Percentiles rank a stretch among this genome's conserved stretches.
phyloP scores from a whole-genome alignment of 2,113 vertebrate genomes.

The Protobothrops mucrosquamatus region DNA sequence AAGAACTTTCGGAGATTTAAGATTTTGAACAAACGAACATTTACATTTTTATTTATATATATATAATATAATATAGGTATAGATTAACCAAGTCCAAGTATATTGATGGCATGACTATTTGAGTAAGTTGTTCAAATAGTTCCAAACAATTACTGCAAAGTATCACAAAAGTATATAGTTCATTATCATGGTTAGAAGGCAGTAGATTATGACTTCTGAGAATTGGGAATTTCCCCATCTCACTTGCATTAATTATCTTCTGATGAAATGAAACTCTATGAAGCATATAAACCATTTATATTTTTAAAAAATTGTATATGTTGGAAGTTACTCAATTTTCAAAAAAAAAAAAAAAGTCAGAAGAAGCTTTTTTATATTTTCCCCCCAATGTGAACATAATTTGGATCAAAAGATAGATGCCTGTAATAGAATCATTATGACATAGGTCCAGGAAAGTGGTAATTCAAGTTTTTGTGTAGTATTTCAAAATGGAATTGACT shows the following conservation, averaged over 20 bases:
- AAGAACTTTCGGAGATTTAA: too few species aligned
- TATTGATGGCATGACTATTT: background rate
- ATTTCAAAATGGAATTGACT: background rate
- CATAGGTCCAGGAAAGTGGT: background rate
- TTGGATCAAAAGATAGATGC: background rate
- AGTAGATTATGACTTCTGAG: slow-evolving; percentile 3
- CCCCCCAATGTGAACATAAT: background rate
- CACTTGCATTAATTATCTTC: slow-evolving; percentile 38
- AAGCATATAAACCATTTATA: background rate
- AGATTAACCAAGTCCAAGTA: background rate
- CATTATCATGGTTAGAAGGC: background rate
- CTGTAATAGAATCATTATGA: background rate
- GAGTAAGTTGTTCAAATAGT: background rate
- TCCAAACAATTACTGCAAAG: background rate
- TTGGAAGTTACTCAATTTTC: background rate
- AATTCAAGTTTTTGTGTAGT: background rate
- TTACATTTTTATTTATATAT: too few species aligned
- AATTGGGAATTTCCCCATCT: slow-evolving; percentile 42
- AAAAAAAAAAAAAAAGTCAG: background rate
- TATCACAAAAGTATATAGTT: background rate
- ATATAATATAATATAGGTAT: too few species aligned
- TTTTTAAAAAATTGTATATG: background rate
- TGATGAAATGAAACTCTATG: slow-evolving; percentile 16
- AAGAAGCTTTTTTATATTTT: background rate
- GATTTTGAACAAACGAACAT: too few species aligned